Percentiles rank a stretch among this genome's conserved stretches.
Evolutionary conservation across 2,888 invertebrate genomes (phyloP).

Genomic region (Nomada goodeniana): DNA sequence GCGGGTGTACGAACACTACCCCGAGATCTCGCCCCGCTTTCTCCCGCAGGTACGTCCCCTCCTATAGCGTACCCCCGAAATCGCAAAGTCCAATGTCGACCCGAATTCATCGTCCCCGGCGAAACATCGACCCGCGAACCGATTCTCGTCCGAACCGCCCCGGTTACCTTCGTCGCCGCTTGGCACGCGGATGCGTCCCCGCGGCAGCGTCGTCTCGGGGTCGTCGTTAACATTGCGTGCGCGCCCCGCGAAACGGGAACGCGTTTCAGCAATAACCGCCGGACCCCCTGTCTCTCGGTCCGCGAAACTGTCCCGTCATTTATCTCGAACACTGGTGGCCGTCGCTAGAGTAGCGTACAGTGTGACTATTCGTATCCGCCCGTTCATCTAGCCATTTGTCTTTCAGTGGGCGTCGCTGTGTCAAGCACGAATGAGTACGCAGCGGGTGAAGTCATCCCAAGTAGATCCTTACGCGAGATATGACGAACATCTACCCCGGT

Average conservation of each 20-base stretch:
- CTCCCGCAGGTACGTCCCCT: no score
- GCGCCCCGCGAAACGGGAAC: neutral
- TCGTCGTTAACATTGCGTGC: neutral
- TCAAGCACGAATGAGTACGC: constrained; percentile 67
- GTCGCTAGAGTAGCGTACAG: constrained; percentile 40
- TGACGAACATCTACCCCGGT: constrained; percentile 66
- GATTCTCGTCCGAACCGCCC: neutral
- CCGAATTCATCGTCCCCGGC: no score
- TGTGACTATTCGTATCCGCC: constrained; percentile 53
- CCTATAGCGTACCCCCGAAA: no score
- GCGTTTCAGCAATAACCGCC: neutral
- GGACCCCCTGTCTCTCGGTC: neutral
- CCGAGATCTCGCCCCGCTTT: no score
- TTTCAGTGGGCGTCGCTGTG: constrained; percentile 59
- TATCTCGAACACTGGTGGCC: constrained; percentile 34
- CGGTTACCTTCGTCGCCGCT: neutral
- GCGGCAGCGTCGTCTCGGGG: neutral
- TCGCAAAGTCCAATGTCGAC: no score
- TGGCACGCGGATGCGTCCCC: neutral
- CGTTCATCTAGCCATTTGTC: constrained; percentile 64
- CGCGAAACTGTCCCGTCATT: constrained; percentile 39
- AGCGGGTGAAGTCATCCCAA: constrained; percentile 68
- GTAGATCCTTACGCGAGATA: constrained; percentile 69
- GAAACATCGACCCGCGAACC: no score
- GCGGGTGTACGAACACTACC: no score